Evolutionary conservation across 2,113 vertebrate species (phyloP).

Genomic region (Microcebus jonahi): DNA sequence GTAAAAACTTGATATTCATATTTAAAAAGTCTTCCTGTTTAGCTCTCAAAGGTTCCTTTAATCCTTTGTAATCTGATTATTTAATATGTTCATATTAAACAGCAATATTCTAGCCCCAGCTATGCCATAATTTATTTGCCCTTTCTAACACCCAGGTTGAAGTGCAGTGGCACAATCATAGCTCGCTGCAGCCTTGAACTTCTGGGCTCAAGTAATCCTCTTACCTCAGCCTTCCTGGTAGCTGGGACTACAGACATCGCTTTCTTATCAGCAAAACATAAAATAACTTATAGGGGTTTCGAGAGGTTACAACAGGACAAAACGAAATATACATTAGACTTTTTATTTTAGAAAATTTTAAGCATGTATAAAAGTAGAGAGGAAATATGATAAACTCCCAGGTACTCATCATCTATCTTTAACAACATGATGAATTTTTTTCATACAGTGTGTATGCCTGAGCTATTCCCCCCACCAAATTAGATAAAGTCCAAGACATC

Average conservation of each 20-base stretch:
- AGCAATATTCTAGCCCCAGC: background rate
- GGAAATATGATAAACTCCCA: conserved; percentile 7
- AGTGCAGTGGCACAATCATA: no score
- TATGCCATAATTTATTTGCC: background rate
- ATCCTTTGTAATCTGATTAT: conserved; percentile 27
- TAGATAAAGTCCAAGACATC: background rate
- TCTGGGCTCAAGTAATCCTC: no score
- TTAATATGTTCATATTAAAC: background rate
- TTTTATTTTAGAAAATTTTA: background rate
- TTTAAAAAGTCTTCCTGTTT: conserved; percentile 2
- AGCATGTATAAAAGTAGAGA: background rate
- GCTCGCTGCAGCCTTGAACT: no score
- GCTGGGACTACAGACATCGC: background rate
- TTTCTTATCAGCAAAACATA: conserved; percentile 17
- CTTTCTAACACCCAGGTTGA: background rate
- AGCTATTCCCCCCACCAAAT: background rate
- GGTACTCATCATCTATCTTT: background rate
- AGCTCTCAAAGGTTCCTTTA: conserved; percentile 10
- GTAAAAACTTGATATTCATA: background rate
- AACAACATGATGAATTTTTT: background rate
- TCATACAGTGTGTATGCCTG: background rate
- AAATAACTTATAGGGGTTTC: background rate
- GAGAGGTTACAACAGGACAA: background rate
- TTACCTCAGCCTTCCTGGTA: no score
- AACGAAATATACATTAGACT: background rate